A percentile compares a stretch with the other conserved stretches of the same genome.
These are phyloP conservation scores for Phaedon cochleariae DNA, from an alignment of 2,888 invertebrate species.

Conservation along the genomic window DNA sequence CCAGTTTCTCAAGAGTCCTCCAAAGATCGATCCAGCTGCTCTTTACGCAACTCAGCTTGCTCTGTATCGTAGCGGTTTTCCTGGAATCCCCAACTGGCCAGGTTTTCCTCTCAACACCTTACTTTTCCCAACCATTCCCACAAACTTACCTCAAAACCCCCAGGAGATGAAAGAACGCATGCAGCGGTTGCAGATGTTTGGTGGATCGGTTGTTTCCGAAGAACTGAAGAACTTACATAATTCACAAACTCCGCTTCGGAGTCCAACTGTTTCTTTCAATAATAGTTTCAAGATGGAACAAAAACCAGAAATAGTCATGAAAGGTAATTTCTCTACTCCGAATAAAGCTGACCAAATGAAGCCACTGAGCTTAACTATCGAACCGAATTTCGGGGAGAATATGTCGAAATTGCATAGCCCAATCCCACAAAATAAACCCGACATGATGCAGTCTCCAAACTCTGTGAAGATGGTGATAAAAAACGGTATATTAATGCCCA, in stretches of 20 bases:
- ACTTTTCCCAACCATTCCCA: constrained; percentile 68
- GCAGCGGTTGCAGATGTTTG: constrained; percentile 74
- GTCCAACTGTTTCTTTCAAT: constrained; percentile 31
- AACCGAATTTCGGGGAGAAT: constrained; percentile 47
- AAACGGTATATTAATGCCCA: constrained; percentile 89
- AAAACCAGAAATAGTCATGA: constrained; percentile 39
- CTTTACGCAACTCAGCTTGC: constrained; percentile 71
- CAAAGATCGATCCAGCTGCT: constrained; percentile 70
- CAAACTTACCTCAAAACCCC: constrained; percentile 64
- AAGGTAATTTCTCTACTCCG: constrained; percentile 38
- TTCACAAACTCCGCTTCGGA: constrained; percentile 34
- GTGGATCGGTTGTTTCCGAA: constrained; percentile 72
- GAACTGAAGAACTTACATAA: constrained; percentile 50
- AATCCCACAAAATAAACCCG: constrained; percentile 62
- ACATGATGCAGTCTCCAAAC: constrained; percentile 66
- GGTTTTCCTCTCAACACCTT: constrained; percentile 74
- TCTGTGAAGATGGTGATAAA: constrained; percentile 90
- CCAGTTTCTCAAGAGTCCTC: constrained; percentile 71
- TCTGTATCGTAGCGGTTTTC: constrained; percentile 67
- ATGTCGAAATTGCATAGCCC: constrained; percentile 59
- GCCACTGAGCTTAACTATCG: constrained; percentile 62
- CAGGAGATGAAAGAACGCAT: constrained; percentile 75
- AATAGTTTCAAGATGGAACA: constrained; percentile 48
- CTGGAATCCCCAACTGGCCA: constrained; percentile 59
- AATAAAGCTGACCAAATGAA: constrained; percentile 64